Evolutionary conservation across 2,888 invertebrate species (phyloP), one percentile per base, ranked within the genome.

Genomic region (Ichneumoninae sp.): DNA sequence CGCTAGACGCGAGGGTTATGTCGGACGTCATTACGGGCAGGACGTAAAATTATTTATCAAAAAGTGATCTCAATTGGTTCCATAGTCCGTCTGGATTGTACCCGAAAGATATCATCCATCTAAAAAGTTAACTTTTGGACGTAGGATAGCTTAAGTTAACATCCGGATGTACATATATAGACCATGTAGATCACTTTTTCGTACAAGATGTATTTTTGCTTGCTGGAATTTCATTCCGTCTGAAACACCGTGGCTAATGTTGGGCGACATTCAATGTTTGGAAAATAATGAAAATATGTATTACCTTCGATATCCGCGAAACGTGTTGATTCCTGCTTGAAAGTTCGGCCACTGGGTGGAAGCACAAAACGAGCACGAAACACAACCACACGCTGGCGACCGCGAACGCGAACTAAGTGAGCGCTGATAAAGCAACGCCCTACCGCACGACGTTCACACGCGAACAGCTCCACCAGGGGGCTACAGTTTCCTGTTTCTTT

Each of bases 401-500:
- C 36, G 40, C 54, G 8, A 44, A n/a, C 57, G 62, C 19, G 47
- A n/a, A 13, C 36, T 3, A 6, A 66, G 19, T 22, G 33, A 75
- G 16, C 22, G 52, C 13, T 22, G 75, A 50, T 66, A 75, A 75
- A 8, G 26, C 36, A n/a, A 33, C 19, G 36, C 10, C 22, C 66
- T 52, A 16, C 44, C 44, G 16, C 40, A n/a, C 36, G 19, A 16
- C 30, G 16, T 1, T 36, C 30, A 3, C 22, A 2, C 40, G 54
- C 52, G n/a, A n/a, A 78, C 65, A 40, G 36, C 16, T 40, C 16
- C 44, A 30, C 57, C 69, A 60, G 70, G 62, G 71, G 70, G 54
- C 36, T 80, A 69, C 44, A 72, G 84, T 76, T 89, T 91, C 89
- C 89, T 90, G 88, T 87, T 90, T 90, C 91, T 91, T 91, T 92